Conservation (phyloP, 37 sponge, comb jelly and placozoan genomes). For the Aplysina aerophoba region DNA sequence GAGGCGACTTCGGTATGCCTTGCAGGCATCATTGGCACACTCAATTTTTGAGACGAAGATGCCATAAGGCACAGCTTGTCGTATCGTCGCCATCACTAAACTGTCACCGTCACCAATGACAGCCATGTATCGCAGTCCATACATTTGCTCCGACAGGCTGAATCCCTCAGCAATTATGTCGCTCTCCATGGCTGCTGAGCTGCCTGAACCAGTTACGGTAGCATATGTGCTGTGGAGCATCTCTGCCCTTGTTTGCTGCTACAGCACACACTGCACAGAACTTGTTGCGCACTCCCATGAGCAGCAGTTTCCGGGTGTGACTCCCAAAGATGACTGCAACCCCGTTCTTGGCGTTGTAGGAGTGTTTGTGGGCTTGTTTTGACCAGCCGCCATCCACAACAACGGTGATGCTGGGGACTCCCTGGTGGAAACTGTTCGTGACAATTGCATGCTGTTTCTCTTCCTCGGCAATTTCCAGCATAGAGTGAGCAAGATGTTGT, state of each 20-base stretch:
- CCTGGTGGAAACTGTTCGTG: constrained; percentile 17
- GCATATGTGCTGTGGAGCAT: constrained; percentile 13
- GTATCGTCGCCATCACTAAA: constrained; percentile 15
- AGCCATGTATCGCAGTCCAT: constrained; percentile 47
- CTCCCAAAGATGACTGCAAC: constrained; percentile 56
- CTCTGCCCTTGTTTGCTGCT: background rate
- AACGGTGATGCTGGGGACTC: constrained; percentile 40
- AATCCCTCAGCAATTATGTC: constrained; percentile 55
- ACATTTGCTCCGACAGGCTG: constrained; percentile 26
- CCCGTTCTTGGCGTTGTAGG: constrained; percentile 59
- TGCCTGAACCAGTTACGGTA: background rate
- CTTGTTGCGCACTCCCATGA: constrained; percentile 61
- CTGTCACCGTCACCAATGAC: constrained; percentile 37
- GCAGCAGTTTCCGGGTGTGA: constrained; percentile 37
- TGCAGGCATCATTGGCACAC: constrained; percentile 62
- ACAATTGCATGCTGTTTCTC: constrained; percentile 2
- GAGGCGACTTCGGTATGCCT: constrained; percentile 39
- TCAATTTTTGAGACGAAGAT: constrained; percentile 42
- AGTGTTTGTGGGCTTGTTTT: constrained; percentile 59
- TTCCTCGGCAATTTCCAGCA: background rate
- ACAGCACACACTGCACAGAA: constrained; percentile 48
- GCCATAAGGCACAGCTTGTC: constrained; percentile 45
- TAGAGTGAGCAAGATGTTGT: background rate
- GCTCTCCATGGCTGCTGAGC: constrained; percentile 46
- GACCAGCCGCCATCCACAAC: constrained; percentile 62